Conservation (phyloP, 2,797 vertebrate genomes). For the Tinamus major region DNA sequence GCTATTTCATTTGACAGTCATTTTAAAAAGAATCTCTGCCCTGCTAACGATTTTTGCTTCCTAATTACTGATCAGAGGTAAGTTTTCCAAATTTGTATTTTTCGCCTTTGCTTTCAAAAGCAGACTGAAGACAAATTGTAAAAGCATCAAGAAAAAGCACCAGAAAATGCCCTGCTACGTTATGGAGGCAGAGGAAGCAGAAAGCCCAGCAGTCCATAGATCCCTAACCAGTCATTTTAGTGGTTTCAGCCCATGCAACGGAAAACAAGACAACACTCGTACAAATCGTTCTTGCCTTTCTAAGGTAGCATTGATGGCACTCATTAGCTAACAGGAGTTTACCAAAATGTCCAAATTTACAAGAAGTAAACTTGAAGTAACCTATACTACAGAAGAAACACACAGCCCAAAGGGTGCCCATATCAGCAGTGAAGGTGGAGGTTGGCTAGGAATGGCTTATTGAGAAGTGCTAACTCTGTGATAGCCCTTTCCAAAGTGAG, state of each 20-base stretch:
- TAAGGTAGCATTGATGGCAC: background rate
- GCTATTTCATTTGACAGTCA: background rate
- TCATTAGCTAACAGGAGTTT: background rate
- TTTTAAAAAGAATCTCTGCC: background rate
- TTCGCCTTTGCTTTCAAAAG: background rate
- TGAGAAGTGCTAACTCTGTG: background rate
- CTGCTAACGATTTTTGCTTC: background rate
- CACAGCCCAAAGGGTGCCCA: background rate
- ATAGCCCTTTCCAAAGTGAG: background rate
- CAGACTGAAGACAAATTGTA: background rate
- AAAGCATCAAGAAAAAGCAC: background rate
- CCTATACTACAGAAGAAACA: background rate
- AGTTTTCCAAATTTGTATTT: background rate
- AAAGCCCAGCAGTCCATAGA: background rate
- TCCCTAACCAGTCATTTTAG: background rate
- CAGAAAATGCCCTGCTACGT: background rate
- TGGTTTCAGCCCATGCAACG: background rate
- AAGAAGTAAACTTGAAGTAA: background rate
- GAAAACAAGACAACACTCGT: background rate
- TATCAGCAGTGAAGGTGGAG: background rate
- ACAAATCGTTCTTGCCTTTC: background rate
- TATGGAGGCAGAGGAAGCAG: background rate
- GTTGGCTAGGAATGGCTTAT: background rate
- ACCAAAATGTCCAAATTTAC: background rate
- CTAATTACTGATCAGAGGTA: background rate